These are phyloP conservation scores for Leptestheria dahalacensis DNA, from an alignment of 1,140 invertebrate species.

Conservation along the genomic window DNA sequence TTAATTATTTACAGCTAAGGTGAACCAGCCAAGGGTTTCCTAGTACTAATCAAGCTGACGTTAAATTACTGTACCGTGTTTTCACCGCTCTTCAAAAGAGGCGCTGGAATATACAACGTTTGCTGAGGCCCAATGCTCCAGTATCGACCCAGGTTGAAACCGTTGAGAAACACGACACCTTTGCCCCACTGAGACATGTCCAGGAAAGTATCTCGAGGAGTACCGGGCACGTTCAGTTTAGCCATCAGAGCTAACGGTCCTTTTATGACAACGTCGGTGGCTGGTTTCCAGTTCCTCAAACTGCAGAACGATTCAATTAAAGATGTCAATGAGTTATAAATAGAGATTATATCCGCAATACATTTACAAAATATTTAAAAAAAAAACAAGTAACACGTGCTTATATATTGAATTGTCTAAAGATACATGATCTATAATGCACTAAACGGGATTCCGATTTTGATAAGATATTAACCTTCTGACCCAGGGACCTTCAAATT, in stretches of 20 bases:
- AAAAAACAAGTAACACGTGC: too few relatives aligned
- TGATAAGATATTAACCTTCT: constrained; percentile 25
- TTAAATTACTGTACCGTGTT: constrained; percentile 30
- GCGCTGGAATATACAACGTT: constrained; percentile 41
- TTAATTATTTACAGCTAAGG: too few relatives aligned
- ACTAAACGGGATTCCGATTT: not conserved
- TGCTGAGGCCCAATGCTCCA: constrained; percentile 39
- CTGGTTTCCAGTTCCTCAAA: constrained; percentile 17
- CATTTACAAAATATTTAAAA: too few relatives aligned
- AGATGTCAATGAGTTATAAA: too few relatives aligned
- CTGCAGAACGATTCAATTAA: too few relatives aligned
- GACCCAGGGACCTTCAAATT: constrained; percentile 30
- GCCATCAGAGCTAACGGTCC: constrained; percentile 25
- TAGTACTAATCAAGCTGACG: not conserved
- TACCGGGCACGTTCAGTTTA: constrained; percentile 21
- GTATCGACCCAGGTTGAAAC: constrained; percentile 45
- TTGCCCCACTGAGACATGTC: constrained; percentile 33
- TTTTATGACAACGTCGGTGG: not conserved
- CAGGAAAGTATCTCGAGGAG: constrained; percentile 27
- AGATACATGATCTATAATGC: not conserved
- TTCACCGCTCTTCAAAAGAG: constrained; percentile 33
- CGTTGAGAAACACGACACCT: constrained; percentile 48
- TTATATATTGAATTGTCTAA: not conserved
- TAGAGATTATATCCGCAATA: too few relatives aligned
- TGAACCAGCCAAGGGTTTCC: too few relatives aligned